A percentile compares a stretch with the other conserved stretches of the same genome.
Evolutionary conservation across 2,888 invertebrate genomes (phyloP).

Genomic region (Microchrysa polita): DNA sequence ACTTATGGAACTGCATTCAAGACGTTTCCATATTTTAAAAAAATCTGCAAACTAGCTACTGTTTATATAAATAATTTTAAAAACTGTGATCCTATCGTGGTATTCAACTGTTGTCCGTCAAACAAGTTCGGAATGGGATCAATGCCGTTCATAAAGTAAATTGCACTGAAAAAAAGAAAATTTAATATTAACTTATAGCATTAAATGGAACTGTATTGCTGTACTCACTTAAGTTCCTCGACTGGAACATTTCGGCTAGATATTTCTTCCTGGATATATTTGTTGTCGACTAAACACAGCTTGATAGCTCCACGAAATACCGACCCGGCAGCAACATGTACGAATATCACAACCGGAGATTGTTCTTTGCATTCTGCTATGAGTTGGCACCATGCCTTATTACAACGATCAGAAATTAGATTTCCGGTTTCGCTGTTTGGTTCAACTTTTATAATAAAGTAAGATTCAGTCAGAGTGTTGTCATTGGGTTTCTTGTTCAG

Average conservation of each 20-base stretch:
- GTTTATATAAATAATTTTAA: conserved; percentile 15
- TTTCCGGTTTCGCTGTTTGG: conserved; percentile 15
- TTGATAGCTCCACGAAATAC: conserved; percentile 40
- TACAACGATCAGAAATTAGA: conserved; percentile 20
- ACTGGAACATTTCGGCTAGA: conserved; percentile 6
- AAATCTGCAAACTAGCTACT: too few relatives aligned
- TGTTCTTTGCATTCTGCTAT: conserved; percentile 16
- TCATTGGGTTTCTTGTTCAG: neutral
- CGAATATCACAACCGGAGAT: conserved; percentile 35
- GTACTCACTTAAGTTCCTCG: conserved; percentile 24
- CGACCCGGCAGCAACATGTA: conserved; percentile 1
- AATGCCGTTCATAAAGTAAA: neutral
- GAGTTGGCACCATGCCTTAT: conserved; percentile 21
- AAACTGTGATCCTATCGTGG: conserved; percentile 1
- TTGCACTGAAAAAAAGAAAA: neutral
- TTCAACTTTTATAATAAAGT: conserved; percentile 24
- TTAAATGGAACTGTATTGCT: neutral
- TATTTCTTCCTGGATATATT: conserved; percentile 30
- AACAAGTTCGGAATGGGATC: neutral
- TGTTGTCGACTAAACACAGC: conserved; percentile 16
- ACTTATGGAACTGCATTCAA: too few relatives aligned
- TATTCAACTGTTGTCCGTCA: conserved; percentile 26
- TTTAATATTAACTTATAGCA: neutral
- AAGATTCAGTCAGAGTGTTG: neutral
- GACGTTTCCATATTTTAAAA: too few relatives aligned